Base-by-base conservation (phyloP, 2,113 vertebrate species). In the Azemiops feae region DNA sequence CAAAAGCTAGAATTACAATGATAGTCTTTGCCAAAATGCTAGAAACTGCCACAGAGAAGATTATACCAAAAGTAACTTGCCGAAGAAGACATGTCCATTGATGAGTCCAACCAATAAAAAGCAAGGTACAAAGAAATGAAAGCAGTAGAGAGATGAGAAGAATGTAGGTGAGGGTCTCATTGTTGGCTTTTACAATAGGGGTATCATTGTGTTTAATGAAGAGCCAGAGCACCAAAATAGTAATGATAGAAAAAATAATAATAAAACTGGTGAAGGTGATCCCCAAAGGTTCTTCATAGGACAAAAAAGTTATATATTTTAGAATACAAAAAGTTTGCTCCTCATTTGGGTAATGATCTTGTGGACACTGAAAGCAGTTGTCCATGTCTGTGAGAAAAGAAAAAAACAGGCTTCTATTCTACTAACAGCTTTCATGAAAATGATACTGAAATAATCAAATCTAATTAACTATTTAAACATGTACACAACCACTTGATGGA, bases 131-230 rank as follows among this genome's bases (percentile, higher is more conserved):
- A 0, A 34, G 64, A 69, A 69, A 34, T 1, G 64, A 74, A 0
- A 74, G 97, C 43, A 74, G 14, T 5, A 74, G 64, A 4, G 64
- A 34, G 64, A 74, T 74, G n/a, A 74, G 30, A 34, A 74, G 64
- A 34, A 74, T 34, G n/a, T 74, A 74, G 30, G 64, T 74, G 64
- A 74, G 30, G 0, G 14, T 74, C 64, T 74, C 64, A 34, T 74
- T 74, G 30, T 74, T 74, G 64, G 64, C 64, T 74, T 74, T 74
- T 12, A 74, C 64, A 74, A 74, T 74, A 74, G 64, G 64, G 12
- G 64, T 74, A 4, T 74, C 64, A 34, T 74, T 74, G 64, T 34
- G 30, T 74, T 74, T 6, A 74, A 74, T 74, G n/a, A 74, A 34
- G 0, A 74, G 64, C 64, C 64, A 74, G 5, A 74, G 30, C 30